Percentiles rank a stretch among this genome's conserved stretches.
phyloP scores from a whole-genome alignment of 2,888 invertebrate species.

The Orchesellides sinensis region DNA sequence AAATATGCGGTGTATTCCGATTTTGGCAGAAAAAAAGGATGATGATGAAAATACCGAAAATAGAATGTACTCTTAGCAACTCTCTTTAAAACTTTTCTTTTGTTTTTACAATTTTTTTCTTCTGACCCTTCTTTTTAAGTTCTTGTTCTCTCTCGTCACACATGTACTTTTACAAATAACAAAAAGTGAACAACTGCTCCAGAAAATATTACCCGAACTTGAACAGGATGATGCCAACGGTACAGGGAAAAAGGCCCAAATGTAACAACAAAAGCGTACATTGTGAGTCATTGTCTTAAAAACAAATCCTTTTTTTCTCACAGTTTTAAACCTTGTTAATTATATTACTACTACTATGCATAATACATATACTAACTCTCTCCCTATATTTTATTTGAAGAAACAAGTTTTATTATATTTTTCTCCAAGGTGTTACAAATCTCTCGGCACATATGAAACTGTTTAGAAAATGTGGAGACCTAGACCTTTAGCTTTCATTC shows the following conservation, averaged over 20 bases:
- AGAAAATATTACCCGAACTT: neutral
- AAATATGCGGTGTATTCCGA: neutral
- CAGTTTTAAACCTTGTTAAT: slow-evolving; percentile 11
- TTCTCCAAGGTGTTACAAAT: slow-evolving; percentile 61
- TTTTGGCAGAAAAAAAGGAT: slow-evolving; percentile 10
- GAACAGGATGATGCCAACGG: slow-evolving; percentile 9
- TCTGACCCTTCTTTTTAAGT: neutral
- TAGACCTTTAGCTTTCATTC: slow-evolving; percentile 26
- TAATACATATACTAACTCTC: neutral
- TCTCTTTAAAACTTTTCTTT: neutral
- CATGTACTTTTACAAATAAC: slow-evolving; percentile 18
- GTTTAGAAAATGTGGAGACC: slow-evolving; percentile 44
- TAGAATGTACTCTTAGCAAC: neutral
- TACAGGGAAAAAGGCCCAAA: slow-evolving; percentile 25
- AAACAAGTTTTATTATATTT: neutral
- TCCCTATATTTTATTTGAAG: neutral
- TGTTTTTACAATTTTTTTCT: slow-evolving; percentile 34
- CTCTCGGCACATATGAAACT: slow-evolving; percentile 41
- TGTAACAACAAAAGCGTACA: slow-evolving; percentile 54
- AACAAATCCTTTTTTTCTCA: slow-evolving; percentile 6
- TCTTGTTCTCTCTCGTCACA: neutral
- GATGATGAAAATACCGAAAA: neutral
- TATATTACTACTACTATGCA: neutral
- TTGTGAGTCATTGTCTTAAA: slow-evolving; percentile 56
- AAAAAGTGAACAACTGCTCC: slow-evolving; percentile 14